Base-by-base conservation (phyloP, 2,113 vertebrate genomes). In the Amia ocellicauda region DNA sequence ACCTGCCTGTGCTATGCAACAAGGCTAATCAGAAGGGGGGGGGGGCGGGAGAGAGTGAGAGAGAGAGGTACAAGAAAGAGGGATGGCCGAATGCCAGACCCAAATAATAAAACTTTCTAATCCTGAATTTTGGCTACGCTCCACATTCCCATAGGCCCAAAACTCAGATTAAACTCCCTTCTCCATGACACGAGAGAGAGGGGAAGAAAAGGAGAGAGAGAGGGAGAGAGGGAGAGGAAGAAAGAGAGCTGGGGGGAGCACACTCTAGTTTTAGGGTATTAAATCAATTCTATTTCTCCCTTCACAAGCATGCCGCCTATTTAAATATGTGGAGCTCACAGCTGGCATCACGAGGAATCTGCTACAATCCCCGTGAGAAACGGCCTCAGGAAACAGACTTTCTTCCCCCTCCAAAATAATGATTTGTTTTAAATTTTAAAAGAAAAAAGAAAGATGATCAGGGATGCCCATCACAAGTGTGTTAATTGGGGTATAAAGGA, bases 131-230 rank as follows among this genome's bases (percentile, higher is more conserved):
- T 47, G 45, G 45, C 45, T 16, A 7, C 4, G 45, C n/a, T 47
- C n/a, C 45, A 47, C 45, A 47, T 47, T 47, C 45, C 45, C 45
- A 47, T 47, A 47, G 14, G n/a, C 45, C 45, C 45, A 7, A 16
- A 47, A 19, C 45, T 13, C 7, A 19, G 45, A 16, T 47, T 47
- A 47, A 47, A 47, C n/a, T 47, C 45, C 45, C 45, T 19, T 7
- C 13, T 47, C 45, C n/a, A 47, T 4, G n/a, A 47, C n/a, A 19
- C 13, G 45, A 47, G 45, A 19, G 45, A 47, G 14, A 16, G n/a
- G 16, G n/a, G n/a, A 7, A 19, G n/a, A 16, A 19, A 47, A 47
- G 45, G 8, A 47, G 45, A 47, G 14, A 47, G 45, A 47, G 14
- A 47, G 14, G n/a, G n/a, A 5, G 40, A 42, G 40, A 42, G 40